Conservation (phyloP, 2,888 invertebrate genomes). For the Tachina grossa region DNA sequence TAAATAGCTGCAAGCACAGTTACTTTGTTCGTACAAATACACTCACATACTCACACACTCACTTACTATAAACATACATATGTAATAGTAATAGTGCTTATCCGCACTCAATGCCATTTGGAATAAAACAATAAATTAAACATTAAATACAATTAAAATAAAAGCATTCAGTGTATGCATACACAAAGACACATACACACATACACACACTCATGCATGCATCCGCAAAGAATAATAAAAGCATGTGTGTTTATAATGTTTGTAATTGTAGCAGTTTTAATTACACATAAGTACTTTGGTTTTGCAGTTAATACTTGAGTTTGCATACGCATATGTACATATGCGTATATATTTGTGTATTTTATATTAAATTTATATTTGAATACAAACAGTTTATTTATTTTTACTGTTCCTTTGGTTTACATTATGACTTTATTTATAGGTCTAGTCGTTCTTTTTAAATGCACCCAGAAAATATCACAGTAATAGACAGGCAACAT, state of each 20-base stretch:
- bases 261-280: constrained; percentile 11
- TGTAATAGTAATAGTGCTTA: not conserved
- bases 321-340: not conserved
- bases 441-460: constrained; percentile 48
- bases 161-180: constrained; percentile 36
- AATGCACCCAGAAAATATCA: constrained; percentile 45
- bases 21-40: not conserved
- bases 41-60: not conserved
- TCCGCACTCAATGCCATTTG: constrained; percentile 45
- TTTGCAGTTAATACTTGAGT: not conserved
- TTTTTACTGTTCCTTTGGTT: constrained; percentile 43
- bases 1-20: not conserved
- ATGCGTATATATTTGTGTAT: not conserved
- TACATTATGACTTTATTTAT: constrained; percentile 65
- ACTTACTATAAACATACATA: not conserved
- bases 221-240: constrained; percentile 21
- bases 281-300: not conserved
- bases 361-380: constrained; percentile 22
- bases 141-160: constrained; percentile 66
- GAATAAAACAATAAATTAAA: constrained; percentile 66
- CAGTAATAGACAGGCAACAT: not conserved
- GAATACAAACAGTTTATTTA: constrained; percentile 31
- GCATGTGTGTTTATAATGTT: constrained; percentile 11
- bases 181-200: not conserved
- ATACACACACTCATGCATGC: no score